Conservation (phyloP, 2,888 invertebrate genomes). For the Xylophagus ater region DNA sequence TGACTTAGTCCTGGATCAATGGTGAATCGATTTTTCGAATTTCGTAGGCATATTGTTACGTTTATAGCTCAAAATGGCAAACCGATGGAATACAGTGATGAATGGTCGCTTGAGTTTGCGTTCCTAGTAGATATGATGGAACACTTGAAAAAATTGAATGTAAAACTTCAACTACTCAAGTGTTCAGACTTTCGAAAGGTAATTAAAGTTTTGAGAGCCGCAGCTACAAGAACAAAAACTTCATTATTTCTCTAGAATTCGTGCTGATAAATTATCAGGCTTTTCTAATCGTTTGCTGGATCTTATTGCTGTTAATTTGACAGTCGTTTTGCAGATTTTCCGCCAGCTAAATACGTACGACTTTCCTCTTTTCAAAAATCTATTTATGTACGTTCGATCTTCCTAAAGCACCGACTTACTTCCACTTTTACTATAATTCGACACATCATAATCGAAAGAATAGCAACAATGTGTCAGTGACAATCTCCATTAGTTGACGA, state of each 20-base stretch:
- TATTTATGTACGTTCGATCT: no score
- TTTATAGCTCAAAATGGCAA: no score
- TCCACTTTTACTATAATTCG: no score
- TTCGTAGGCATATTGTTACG: no score
- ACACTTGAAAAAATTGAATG: constrained; percentile 3
- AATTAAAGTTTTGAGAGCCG: constrained; percentile 3
- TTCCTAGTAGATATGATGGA: constrained; percentile 4
- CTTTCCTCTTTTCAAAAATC: no score
- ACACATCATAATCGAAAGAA: no score
- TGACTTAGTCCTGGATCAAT: constrained; percentile 5
- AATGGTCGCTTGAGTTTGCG: constrained; percentile 1
- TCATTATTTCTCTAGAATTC: constrained; percentile 4
- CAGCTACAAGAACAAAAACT: constrained; percentile 4
- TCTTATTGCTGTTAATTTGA: not conserved
- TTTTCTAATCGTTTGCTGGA: constrained; percentile 3
- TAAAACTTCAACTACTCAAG: constrained; percentile 7
- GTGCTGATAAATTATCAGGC: constrained; percentile 1
- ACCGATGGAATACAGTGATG: no score
- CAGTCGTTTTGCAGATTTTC: constrained; percentile 1
- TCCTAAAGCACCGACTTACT: no score
- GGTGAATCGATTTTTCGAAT: constrained; percentile 3
- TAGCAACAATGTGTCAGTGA: no score
- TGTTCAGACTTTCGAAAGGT: constrained; percentile 3
- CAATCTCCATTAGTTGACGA: no score
- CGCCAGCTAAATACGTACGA: constrained; percentile 1